A percentile compares a stretch with the other conserved stretches of the same genome.
phyloP scores from a whole-genome alignment of 2,888 invertebrate genomes.

The Sesia apiformis region DNA sequence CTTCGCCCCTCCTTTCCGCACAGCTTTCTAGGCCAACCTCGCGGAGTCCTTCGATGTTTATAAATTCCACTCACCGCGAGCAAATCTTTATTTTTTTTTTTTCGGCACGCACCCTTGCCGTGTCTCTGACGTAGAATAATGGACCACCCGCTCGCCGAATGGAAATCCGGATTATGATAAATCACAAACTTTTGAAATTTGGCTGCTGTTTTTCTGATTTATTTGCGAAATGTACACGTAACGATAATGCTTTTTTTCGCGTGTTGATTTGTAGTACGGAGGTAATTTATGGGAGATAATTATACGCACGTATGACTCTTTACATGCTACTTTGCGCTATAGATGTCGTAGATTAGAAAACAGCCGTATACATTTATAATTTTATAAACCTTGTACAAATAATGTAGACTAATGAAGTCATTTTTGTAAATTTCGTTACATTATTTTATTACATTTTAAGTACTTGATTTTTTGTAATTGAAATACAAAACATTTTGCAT shows the following conservation, averaged over 20 bases:
- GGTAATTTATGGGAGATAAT: background rate
- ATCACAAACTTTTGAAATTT: constrained; percentile 71
- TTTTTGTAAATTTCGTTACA: no score
- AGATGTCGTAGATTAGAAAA: no score
- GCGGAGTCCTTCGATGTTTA: constrained; percentile 17
- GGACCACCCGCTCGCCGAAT: constrained; percentile 64
- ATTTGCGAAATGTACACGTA: constrained; percentile 50
- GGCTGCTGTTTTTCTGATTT: constrained; percentile 60
- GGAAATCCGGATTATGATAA: constrained; percentile 71
- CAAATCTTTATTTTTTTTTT: constrained; percentile 29
- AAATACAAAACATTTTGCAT: no score
- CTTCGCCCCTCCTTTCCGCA: background rate
- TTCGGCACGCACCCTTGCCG: constrained; percentile 56
- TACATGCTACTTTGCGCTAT: background rate
- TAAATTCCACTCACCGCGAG: constrained; percentile 13
- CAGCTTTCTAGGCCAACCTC: background rate
- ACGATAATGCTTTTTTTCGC: constrained; percentile 11
- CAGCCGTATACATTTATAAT: no score
- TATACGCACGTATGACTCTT: background rate
- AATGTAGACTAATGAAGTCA: no score
- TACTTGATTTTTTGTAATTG: no score
- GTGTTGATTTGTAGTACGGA: background rate
- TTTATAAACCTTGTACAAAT: no score
- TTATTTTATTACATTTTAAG: no score
- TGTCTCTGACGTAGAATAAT: constrained; percentile 69